phyloP scores from a whole-genome alignment of 2,113 vertebrate species.

The Poeciliopsis occidentalis region DNA sequence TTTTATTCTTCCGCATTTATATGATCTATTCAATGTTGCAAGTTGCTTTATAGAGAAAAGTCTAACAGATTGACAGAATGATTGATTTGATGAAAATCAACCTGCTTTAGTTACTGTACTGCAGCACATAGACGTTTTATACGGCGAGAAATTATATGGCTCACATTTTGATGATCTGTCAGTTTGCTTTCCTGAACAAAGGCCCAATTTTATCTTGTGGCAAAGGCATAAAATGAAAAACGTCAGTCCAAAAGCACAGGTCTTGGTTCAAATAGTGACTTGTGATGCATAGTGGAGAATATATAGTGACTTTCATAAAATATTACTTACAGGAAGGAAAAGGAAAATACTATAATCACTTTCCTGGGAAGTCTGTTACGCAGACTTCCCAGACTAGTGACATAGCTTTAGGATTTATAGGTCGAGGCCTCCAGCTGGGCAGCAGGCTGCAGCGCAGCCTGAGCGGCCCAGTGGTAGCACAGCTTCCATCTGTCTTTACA shows the following conservation, averaged over 20 bases:
- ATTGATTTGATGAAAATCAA: too few relatives aligned
- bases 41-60: too few relatives aligned
- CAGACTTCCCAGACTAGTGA: slow-evolving; percentile 53
- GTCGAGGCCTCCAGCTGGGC: slow-evolving; percentile 68
- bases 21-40: not conserved
- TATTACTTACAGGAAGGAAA: too few relatives aligned
- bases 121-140: not conserved
- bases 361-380: slow-evolving; percentile 3
- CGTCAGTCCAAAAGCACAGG: not conserved
- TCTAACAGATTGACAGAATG: too few relatives aligned
- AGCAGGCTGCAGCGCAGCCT: slow-evolving; percentile 66
- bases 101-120: not conserved
- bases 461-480: slow-evolving; percentile 49
- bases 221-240: not conserved
- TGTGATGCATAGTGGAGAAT: not conserved
- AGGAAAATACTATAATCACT: too few relatives aligned
- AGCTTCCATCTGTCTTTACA: slow-evolving; percentile 78
- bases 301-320: too few relatives aligned
- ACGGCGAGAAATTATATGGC: not conserved
- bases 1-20: not conserved
- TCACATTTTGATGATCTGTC: not conserved
- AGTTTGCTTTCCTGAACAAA: not conserved
- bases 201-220: not conserved
- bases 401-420: slow-evolving; percentile 70
- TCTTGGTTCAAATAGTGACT: not conserved